These are phyloP conservation scores for Pyrgilauda ruficollis DNA, from an alignment of 2,113 vertebrate genomes.

Conservation along the genomic window DNA sequence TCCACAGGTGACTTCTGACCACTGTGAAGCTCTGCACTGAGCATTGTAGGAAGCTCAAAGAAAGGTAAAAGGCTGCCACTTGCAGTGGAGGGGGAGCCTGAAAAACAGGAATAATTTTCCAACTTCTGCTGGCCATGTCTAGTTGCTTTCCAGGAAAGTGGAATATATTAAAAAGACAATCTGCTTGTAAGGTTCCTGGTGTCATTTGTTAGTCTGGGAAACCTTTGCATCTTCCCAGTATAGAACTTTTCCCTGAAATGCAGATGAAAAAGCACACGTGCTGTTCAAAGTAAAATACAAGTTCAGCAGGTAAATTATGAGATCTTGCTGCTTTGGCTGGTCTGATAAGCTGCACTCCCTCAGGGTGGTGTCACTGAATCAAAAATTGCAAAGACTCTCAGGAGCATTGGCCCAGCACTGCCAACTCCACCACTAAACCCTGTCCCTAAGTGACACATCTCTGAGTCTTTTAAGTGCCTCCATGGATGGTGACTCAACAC, in stretches of 20 bases:
- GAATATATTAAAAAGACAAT: neutral
- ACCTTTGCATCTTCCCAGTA: neutral
- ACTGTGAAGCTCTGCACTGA: neutral
- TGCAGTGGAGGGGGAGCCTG: neutral
- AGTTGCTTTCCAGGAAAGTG: neutral
- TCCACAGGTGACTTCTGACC: neutral
- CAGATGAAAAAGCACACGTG: neutral
- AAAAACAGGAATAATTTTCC: neutral
- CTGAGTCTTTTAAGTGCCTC: neutral
- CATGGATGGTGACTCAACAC: neutral
- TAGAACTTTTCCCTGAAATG: neutral
- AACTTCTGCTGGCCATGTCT: neutral
- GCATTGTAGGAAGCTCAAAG: neutral
- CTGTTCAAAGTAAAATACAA: neutral
- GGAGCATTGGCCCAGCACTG: neutral
- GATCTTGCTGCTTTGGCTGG: neutral
- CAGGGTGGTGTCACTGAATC: neutral
- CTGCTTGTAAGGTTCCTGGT: neutral
- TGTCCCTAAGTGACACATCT: neutral
- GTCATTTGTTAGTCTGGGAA: neutral
- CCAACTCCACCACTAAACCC: neutral
- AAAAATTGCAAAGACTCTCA: neutral
- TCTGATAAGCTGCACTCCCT: neutral
- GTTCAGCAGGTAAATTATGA: neutral
- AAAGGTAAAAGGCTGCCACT: neutral